phyloP scores from a whole-genome alignment of 1,140 invertebrate species.

The Drosophila virilis region DNA sequence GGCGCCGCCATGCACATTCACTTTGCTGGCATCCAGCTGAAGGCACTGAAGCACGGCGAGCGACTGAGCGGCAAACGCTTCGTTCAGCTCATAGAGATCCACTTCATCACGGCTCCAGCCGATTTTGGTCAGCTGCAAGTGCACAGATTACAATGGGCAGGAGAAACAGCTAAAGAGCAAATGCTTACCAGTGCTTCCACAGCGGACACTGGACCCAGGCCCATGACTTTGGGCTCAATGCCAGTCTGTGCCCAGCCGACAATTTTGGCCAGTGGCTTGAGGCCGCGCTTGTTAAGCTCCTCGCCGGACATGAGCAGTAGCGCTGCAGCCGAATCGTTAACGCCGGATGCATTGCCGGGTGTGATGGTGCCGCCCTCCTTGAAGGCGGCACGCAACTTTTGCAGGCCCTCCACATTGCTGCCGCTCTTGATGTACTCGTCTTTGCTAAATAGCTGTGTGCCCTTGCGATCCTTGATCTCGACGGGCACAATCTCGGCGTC shows the following conservation, averaged over 20 bases:
- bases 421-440: slow-evolving; percentile 90
- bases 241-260: slow-evolving; percentile 88
- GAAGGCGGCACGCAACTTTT: slow-evolving; percentile 88
- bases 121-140: slow-evolving; percentile 89
- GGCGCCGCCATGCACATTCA: slow-evolving; percentile 94
- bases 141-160: not conserved
- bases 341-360: slow-evolving; percentile 91
- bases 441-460: slow-evolving; percentile 84
- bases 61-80: slow-evolving; percentile 92
- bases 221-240: slow-evolving; percentile 91
- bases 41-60: slow-evolving; percentile 89
- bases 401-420: slow-evolving; percentile 86
- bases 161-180: not conserved
- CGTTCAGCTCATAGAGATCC: slow-evolving; percentile 95
- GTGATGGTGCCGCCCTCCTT: slow-evolving; percentile 89
- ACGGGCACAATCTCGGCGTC: slow-evolving; percentile 90
- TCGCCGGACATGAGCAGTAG: slow-evolving; percentile 89
- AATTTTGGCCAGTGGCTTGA: slow-evolving; percentile 87
- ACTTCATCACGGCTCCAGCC: slow-evolving; percentile 92
- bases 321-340: slow-evolving; percentile 95
- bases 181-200: slow-evolving; percentile 87
- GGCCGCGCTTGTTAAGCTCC: slow-evolving; percentile 84
- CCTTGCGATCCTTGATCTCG: slow-evolving; percentile 85
- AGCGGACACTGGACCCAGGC: slow-evolving; percentile 90
- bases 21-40: slow-evolving; percentile 88